Evolutionary conservation across 2,113 vertebrate species (phyloP).

Genomic region (Amia ocellicauda): DNA sequence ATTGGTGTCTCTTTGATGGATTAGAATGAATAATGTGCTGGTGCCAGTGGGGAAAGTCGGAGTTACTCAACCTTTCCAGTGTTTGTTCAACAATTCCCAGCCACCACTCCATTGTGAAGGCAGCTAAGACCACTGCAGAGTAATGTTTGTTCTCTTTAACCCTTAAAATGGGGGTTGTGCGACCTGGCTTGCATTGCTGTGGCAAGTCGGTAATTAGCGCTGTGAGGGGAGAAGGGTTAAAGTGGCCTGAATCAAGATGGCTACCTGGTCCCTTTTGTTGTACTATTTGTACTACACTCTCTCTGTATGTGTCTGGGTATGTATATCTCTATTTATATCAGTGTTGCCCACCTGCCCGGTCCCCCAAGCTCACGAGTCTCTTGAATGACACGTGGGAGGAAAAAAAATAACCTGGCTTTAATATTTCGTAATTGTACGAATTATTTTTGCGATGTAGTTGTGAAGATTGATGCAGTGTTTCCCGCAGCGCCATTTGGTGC

Average conservation of each 20-base stretch:
- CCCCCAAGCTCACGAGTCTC: too few relatives aligned
- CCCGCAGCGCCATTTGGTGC: too few relatives aligned
- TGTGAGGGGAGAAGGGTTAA: background rate
- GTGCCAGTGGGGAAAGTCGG: slow-evolving; percentile 11
- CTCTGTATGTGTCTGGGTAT: too few relatives aligned
- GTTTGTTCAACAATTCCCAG: slow-evolving; percentile 13
- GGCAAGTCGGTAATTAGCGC: background rate
- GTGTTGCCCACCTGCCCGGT: too few relatives aligned
- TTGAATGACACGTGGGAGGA: too few relatives aligned
- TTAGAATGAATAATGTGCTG: slow-evolving; percentile 17
- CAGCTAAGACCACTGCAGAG: background rate
- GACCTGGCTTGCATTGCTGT: background rate
- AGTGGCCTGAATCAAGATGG: background rate
- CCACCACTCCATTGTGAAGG: slow-evolving; percentile 6
- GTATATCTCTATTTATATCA: too few relatives aligned
- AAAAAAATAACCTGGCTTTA: too few relatives aligned
- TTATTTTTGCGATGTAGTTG: too few relatives aligned
- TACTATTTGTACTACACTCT: too few relatives aligned
- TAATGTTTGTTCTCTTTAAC: slow-evolving; percentile 13
- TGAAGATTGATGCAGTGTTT: too few relatives aligned
- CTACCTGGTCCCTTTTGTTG: background rate
- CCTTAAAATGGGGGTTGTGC: background rate
- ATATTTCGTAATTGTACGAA: too few relatives aligned
- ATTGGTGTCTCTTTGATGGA: slow-evolving; percentile 20
- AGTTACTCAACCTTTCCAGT: slow-evolving; percentile 4